phyloP scores from a whole-genome alignment of 2,888 invertebrate genomes.

The Heliothis peltigera region DNA sequence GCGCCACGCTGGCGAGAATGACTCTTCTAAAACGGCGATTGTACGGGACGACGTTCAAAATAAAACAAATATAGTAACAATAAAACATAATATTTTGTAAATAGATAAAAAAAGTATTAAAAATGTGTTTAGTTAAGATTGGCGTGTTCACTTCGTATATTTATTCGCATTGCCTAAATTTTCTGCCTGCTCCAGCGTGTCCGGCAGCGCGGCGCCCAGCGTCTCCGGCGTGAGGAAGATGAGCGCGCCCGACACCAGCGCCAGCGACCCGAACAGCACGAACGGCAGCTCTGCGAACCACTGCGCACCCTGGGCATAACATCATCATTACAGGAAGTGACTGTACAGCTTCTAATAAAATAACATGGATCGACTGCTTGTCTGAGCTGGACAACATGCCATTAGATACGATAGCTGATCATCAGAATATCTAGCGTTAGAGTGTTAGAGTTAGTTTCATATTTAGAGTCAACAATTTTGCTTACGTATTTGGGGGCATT shows the following conservation, averaged over 20 bases:
- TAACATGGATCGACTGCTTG: too few relatives aligned
- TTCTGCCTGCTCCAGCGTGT: conserved; percentile 68
- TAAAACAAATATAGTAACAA: background rate
- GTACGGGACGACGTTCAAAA: background rate
- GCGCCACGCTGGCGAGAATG: too few relatives aligned
- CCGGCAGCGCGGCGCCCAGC: conserved; percentile 79
- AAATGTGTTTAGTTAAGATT: conserved; percentile 1
- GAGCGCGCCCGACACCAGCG: conserved; percentile 85
- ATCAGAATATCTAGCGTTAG: too few relatives aligned
- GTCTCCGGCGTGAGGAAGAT: conserved; percentile 90
- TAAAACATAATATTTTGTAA: background rate
- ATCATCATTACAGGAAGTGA: too few relatives aligned
- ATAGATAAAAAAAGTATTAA: background rate
- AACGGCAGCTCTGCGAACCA: conserved; percentile 84
- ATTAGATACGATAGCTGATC: too few relatives aligned
- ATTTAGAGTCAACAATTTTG: too few relatives aligned
- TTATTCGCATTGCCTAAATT: conserved; percentile 11
- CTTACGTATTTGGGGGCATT: too few relatives aligned
- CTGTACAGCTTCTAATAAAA: too few relatives aligned
- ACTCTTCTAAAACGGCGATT: too few relatives aligned
- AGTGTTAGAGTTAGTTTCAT: too few relatives aligned
- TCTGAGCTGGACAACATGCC: too few relatives aligned
- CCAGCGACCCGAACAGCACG: conserved; percentile 87
- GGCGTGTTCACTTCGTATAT: conserved; percentile 12
- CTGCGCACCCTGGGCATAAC: conserved; percentile 66